Percentiles rank a stretch among this genome's conserved stretches.
Conservation (phyloP, 2,888 invertebrate genomes). For the Amiota communis region DNA sequence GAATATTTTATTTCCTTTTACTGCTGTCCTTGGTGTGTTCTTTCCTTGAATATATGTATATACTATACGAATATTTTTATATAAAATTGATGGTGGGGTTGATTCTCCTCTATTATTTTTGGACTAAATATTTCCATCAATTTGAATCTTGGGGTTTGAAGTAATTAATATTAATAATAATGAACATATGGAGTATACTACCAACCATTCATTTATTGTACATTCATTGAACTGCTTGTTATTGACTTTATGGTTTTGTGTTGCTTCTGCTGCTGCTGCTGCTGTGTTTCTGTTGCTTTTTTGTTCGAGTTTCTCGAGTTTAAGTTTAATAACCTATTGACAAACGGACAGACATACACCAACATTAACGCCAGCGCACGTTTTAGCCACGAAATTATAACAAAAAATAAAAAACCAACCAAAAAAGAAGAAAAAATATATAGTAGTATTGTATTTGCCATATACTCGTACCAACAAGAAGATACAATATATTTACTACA, state of each 20-base stretch:
- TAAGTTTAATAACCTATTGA: slow-evolving; percentile 24
- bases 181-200: background rate
- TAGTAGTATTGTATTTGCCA: too few relatives aligned
- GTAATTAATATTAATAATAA: background rate
- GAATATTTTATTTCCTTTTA: too few relatives aligned
- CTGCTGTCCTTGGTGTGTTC: too few relatives aligned
- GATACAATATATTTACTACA: too few relatives aligned
- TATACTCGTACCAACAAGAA: too few relatives aligned
- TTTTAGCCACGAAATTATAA: slow-evolving; percentile 15
- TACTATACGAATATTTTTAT: too few relatives aligned
- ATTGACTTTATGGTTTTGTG: background rate
- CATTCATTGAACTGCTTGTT: background rate
- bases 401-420: background rate
- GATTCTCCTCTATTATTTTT: background rate
- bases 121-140: background rate
- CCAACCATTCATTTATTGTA: background rate
- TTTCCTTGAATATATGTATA: too few relatives aligned
- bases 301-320: background rate
- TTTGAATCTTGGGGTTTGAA: background rate
- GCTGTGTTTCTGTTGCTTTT: background rate
- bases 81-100: too few relatives aligned
- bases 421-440: background rate
- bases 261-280: background rate
- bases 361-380: background rate
- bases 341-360: background rate